phyloP scores from a whole-genome alignment of 2,113 vertebrate species.

The Sphaerodactylus townsendi region DNA sequence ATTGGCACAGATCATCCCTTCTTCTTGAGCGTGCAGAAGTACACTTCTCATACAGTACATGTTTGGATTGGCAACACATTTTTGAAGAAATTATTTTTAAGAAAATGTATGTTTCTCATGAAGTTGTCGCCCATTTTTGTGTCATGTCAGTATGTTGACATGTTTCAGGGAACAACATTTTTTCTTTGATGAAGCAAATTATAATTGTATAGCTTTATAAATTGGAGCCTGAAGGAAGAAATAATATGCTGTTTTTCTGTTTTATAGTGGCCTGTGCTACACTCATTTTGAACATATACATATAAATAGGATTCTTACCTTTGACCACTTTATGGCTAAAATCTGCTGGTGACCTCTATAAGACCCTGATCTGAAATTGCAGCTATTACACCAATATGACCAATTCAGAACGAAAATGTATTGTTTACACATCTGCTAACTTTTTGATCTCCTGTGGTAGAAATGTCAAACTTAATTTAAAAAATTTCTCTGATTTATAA shows the following conservation, averaged over 20 bases:
- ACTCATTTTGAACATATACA: background rate
- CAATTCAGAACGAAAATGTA: background rate
- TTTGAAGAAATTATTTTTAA: constrained; percentile 7
- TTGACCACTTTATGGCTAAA: constrained; percentile 9
- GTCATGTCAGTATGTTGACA: background rate
- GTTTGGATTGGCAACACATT: background rate
- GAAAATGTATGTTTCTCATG: background rate
- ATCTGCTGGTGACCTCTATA: constrained; percentile 4
- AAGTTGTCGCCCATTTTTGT: background rate
- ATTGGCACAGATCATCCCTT: no score
- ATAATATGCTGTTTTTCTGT: background rate
- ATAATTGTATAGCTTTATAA: background rate
- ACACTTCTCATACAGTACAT: no score
- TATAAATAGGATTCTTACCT: constrained; percentile 5
- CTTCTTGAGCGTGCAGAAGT: no score
- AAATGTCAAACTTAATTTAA: background rate
- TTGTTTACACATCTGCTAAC: background rate
- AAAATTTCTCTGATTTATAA: background rate
- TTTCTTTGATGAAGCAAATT: background rate
- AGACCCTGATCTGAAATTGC: constrained; percentile 19
- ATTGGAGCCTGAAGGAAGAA: background rate
- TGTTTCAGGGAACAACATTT: background rate
- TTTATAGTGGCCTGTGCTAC: background rate
- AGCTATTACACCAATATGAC: constrained; percentile 32
- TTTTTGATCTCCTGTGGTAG: constrained; percentile 10